Base-by-base conservation (phyloP, 2,888 invertebrate genomes). In the Pimpla rufipes region DNA sequence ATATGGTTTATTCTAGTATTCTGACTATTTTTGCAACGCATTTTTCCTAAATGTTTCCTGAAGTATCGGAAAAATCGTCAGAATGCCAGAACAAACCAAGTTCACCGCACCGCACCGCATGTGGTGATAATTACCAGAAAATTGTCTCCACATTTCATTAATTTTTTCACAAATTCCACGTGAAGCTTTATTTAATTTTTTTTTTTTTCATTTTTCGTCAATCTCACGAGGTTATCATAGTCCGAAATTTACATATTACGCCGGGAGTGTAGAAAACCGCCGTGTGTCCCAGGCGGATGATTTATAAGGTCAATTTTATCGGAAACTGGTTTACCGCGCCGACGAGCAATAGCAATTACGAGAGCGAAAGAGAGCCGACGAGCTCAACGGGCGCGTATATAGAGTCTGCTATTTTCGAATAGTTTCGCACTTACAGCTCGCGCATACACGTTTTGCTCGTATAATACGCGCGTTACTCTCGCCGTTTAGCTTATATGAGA, bases 231-330 rank as follows among this genome's bases (percentile, higher is more conserved):
- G 83, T 83, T 80, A 83, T 83, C 83, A 74, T 67, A 79, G 76
- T n/a, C n/a, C 29, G 29, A 29, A 80, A 83, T 83, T 83, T 83
- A 80, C 83, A 83, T 83, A 77, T 80, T 80, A 67, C 52, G 73
- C 74, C 59, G 79, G 66, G 71, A 42, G 70, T 74, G 68, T 52
- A 77, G 67, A 73, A 76, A 62, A 77, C 16, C 5, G 47, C 23
- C 8, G 40, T 35, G 79, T 62, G 77, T 73, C 80, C 68, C 77
- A 55, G 47, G 35, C 83, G 73, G 73, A 83, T 80, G 83, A 83
- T 83, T 84, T 85, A 82, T 84, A 85, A 80, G 86, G 86, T 85
- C 86, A 85, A 85, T 84, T 84, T 84, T 84, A 81, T 78, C 85
- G 80, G 67, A 57, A 86, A 86, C 86, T 86, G 86, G 86, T 86